Conservation (phyloP, 2,888 invertebrate species). For the Amaurobius ferox region DNA sequence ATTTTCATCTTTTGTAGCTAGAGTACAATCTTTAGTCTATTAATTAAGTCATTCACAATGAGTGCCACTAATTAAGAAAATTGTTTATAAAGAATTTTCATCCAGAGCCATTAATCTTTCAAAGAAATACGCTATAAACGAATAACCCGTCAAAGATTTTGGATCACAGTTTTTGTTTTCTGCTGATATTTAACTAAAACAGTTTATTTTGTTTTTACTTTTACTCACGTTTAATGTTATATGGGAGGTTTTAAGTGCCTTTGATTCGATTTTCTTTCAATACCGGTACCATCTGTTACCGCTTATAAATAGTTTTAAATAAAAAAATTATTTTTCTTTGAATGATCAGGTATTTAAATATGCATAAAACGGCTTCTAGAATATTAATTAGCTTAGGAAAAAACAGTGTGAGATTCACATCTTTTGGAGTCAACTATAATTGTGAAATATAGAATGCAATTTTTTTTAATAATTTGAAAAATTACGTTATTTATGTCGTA, state of each 20-base stretch:
- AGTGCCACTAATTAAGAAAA: background rate
- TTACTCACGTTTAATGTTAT: background rate
- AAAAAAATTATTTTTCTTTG: background rate
- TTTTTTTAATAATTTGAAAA: too few species aligned
- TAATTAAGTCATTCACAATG: constrained; percentile 7
- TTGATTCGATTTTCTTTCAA: constrained; percentile 40
- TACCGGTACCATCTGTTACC: constrained; percentile 42
- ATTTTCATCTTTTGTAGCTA: background rate
- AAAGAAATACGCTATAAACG: background rate
- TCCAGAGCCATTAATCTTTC: background rate
- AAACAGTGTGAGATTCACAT: too few species aligned
- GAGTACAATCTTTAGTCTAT: background rate
- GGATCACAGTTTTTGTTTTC: too few species aligned
- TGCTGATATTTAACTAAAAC: too few species aligned
- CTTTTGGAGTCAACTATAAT: too few species aligned
- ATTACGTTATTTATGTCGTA: too few species aligned
- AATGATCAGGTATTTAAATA: background rate
- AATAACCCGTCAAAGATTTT: background rate
- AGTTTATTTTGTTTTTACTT: background rate
- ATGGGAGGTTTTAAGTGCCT: constrained; percentile 44
- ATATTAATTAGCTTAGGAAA: background rate
- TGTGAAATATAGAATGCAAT: too few species aligned
- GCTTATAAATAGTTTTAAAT: constrained; percentile 34
- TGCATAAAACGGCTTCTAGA: background rate
- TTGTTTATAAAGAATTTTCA: constrained; percentile 9